Evolutionary conservation across 2,113 vertebrate genomes (phyloP).

Genomic region (Antechinus stuartii): DNA sequence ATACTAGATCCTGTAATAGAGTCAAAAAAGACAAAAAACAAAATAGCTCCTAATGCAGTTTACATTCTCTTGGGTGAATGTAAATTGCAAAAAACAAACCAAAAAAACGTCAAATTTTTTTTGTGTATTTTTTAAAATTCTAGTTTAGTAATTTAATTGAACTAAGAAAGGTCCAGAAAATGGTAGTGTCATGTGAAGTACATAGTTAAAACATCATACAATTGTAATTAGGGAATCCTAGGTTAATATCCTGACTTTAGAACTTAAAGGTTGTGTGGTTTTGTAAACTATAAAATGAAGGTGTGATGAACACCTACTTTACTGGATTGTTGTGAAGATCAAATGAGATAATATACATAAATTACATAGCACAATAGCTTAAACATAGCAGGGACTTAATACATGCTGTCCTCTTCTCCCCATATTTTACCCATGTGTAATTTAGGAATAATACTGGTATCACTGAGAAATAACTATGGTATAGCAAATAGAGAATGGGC

Average conservation of each 20-base stretch:
- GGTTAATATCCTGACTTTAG: neutral
- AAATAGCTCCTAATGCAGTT: neutral
- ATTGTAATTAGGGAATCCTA: neutral
- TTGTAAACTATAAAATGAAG: neutral
- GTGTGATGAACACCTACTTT: neutral
- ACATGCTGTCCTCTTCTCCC: neutral
- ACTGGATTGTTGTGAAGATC: neutral
- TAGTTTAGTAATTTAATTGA: neutral
- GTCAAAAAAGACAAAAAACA: neutral
- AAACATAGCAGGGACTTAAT: neutral
- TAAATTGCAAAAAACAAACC: neutral
- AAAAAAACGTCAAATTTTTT: too few relatives aligned
- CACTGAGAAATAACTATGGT: neutral
- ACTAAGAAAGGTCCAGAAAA: neutral
- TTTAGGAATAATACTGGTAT: too few relatives aligned
- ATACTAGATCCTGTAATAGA: neutral
- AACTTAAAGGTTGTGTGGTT: neutral
- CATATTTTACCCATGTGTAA: neutral
- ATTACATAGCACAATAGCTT: neutral
- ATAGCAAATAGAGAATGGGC: neutral
- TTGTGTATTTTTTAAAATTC: neutral
- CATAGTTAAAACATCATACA: neutral
- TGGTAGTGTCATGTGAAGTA: neutral
- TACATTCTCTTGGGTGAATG: neutral
- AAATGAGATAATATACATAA: neutral